Base-by-base conservation (phyloP, 2,797 vertebrate genomes). In the Chrysocyon brachyurus region DNA sequence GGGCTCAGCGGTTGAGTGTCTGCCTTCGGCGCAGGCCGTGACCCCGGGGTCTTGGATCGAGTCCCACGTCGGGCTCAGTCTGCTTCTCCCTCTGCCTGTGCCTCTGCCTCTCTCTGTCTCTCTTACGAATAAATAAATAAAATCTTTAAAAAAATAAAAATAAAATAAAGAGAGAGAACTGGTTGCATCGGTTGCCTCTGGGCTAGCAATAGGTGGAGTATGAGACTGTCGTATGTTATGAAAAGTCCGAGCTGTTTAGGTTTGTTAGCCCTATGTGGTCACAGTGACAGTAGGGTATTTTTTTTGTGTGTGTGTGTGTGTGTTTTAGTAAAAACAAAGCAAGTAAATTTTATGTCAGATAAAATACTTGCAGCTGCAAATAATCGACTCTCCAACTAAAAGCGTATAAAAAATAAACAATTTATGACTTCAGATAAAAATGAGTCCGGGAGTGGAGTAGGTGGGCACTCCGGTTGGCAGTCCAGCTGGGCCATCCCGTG, bases 311-410 rank as follows among this genome's bases (percentile, higher is more conserved):
- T 33, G 33, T 28, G 7, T 46, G 12, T 26, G 12, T 75, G 4
- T 75, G 75, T 79, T 97, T 83, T 70, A 33, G 81, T 61, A 70
- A 88, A 73, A 63, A 84, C 63, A 79, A 92, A 89, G 46, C n/a
- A 88, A 85, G 46, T 49, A 33, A 72, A 21, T 22, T 87, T 90
- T 81, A 8, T 31, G 19, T 72, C 52, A 17, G 54, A 64, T 79
- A 87, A 22, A 93, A 78, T 66, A 5, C 19, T 75, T 68, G 59
- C 46, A 91, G 75, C 75, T 83, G 19, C 66, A 61, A 66, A 36
- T 73, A 85, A 81, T 33, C 83, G 63, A 93, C 56, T 70, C 52
- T 66, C 70, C 31, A 91, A 61, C 61, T 63, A 26, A 89, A 75
- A 83, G 36, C 49, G 16, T 22, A 66, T 66, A 46, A 84, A 83